Base-by-base conservation (phyloP, 2,797 vertebrate species). In the Rachycentron canadum region DNA sequence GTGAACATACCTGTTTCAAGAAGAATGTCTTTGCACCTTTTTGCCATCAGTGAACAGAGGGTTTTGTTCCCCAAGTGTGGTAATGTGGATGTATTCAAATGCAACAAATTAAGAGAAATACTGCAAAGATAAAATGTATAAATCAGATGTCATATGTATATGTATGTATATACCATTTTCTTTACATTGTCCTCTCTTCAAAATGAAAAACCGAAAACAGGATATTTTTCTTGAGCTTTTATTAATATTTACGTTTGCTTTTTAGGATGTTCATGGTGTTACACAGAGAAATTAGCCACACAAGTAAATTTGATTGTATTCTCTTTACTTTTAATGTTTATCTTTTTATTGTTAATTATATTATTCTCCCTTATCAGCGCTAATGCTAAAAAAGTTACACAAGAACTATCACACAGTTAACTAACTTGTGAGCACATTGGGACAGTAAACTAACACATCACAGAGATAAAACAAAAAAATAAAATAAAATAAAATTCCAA, bases 331-430 rank as follows among this genome's bases (percentile, higher is more conserved):
- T 90, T 82, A 38, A 58, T 74, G 7, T 72, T 61, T 82, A 65
- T 84, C 83, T 78, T 82, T 63, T 69, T 85, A 78, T 75, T 87
- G 69, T 91, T 93, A 88, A 84, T 94, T 90, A 92, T 92, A 91
- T 91, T 92, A 92, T 87, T 91, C 89, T 90, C 86, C 88, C 85
- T 92, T 93, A 93, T 88, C 83, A 87, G 86, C 69, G 60, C 94
- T 95, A 94, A 93, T 79, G 90, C 94, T 94, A 93, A 91, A 94
- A 95, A 94, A 93, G 91, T 93, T 94, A 94, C 94, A 94, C 89
- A 80, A 88, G 81, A 93, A 91, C 92, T 83, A 94, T 84, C 93
- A 95, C 93, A 93, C 82, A 43, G 74, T 91, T 90, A 88, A 86
- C 90, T 95, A 94, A 93, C 82, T 89, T 83, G 88, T 93, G 91